These are phyloP conservation scores for Tyrannus savana DNA, from an alignment of 2,113 vertebrate species.

Conservation along the genomic window DNA sequence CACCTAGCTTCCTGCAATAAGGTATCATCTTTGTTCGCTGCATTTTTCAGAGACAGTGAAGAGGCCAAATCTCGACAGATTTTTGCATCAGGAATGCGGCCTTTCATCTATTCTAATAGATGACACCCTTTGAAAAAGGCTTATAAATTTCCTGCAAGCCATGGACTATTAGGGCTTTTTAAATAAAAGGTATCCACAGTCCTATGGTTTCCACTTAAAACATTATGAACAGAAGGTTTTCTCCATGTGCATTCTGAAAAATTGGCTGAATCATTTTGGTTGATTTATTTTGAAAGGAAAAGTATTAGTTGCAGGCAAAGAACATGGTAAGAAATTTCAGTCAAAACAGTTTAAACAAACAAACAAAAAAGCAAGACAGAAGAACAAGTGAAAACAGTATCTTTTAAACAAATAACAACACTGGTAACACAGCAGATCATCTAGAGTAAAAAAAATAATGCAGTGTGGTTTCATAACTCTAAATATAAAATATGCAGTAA, in stretches of 20 bases:
- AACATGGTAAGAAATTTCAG: background rate
- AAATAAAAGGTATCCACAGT: background rate
- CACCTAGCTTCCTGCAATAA: background rate
- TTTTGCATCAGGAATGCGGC: background rate
- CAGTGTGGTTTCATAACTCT: background rate
- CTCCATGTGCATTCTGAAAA: background rate
- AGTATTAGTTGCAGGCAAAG: background rate
- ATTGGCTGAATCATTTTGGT: background rate
- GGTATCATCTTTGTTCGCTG: background rate
- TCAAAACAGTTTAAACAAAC: background rate
- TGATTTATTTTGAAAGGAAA: background rate
- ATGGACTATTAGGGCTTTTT: background rate
- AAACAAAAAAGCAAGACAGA: background rate
- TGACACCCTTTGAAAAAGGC: background rate
- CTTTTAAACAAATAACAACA: background rate
- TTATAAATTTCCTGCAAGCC: background rate
- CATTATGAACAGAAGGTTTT: background rate
- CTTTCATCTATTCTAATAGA: background rate
- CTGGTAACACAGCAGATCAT: background rate
- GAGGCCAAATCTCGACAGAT: background rate
- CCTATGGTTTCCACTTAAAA: background rate
- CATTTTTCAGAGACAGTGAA: background rate
- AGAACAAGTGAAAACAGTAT: background rate
- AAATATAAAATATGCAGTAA: background rate
- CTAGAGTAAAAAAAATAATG: background rate